Base-by-base conservation (phyloP, 2,797 vertebrate genomes). In the Lemur catta region DNA sequence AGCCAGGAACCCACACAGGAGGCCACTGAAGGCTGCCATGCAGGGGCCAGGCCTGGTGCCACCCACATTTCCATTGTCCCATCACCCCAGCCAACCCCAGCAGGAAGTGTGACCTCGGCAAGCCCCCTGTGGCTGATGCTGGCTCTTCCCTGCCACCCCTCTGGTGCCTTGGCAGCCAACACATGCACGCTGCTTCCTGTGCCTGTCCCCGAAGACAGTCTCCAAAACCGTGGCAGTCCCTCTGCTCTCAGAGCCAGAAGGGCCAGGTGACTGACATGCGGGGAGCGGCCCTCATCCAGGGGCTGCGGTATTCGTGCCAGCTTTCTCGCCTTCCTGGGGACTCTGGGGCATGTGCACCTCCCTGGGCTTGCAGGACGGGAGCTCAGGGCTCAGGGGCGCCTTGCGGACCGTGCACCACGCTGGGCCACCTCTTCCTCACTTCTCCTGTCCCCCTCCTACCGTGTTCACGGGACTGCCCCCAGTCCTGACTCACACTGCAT, bases 261-360 rank as follows among this genome's bases (percentile, higher is more conserved):
- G 30, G 11, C n/a, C 6, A 2, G 2, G 61, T 17, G 24, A 8
- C 35, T 5, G 9, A 28, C 7, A 48, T 9, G 59, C 14, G 0
- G 2, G 3, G 22, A 71, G 59, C 4, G 7, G 43, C 38, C 43
- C 7, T 30, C 30, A 0, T 2, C 24, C 24, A 24, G 41, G 57
- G 17, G 13, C 76, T 3, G 28, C 8, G 28, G 20, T 7, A 18
- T 38, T 30, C 4, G 0, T 41, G 88, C 50, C 74, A 46, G 5
- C 55, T 84, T 59, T 46, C 17, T 7, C 7, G 15, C 28, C 4
- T 50, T 14, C 2, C 0, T 22, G 35, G 41, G 28, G 33, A 26
- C 33, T n/a, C n/a, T 4, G 0, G 2, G 41, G 18, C 1, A 0
- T 2, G 5, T 9, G 8, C 0, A 0, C 74, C 20, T 5, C 59